phyloP scores from a whole-genome alignment of 2,888 invertebrate genomes.

The Scaptomyza tumidula region DNA sequence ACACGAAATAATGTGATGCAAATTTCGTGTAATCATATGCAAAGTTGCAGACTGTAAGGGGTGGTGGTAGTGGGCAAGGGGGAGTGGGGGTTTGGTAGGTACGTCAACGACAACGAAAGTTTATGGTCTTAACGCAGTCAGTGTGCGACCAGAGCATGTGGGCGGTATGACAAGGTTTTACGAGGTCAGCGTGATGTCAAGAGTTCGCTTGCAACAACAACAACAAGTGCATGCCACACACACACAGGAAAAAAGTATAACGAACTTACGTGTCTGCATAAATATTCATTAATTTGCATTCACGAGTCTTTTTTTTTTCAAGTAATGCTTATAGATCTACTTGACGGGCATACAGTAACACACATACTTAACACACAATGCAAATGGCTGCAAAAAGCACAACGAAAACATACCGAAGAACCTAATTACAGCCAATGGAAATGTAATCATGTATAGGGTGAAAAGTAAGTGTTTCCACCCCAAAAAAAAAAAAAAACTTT shows the following conservation, averaged over 20 bases:
- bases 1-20: slow-evolving; percentile 71
- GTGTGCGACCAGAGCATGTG: slow-evolving; percentile 4
- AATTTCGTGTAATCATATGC: slow-evolving; percentile 78
- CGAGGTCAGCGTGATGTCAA: slow-evolving; percentile 70
- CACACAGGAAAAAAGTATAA: slow-evolving; percentile 14
- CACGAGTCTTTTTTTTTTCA: slow-evolving; percentile 19
- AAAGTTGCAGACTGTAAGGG: slow-evolving; percentile 48
- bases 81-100: not conserved
- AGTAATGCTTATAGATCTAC: slow-evolving; percentile 34
- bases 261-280: slow-evolving; percentile 53
- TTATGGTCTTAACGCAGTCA: slow-evolving; percentile 51
- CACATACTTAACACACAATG: not conserved
- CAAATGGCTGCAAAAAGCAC: too few relatives aligned
- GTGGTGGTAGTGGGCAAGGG: slow-evolving; percentile 22
- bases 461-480: not conserved
- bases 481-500: not conserved
- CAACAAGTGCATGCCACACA: slow-evolving; percentile 29
- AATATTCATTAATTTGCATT: slow-evolving; percentile 61
- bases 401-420: slow-evolving; percentile 16
- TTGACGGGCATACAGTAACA: not conserved
- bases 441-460: not conserved
- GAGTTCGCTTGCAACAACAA: slow-evolving; percentile 29
- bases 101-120: slow-evolving; percentile 55
- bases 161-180: slow-evolving; percentile 55
- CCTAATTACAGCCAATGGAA: slow-evolving; percentile 15